Percentiles rank a stretch among this genome's conserved stretches.
Evolutionary conservation across 1,140 invertebrate species (phyloP).

Genomic region (Acromyrmex heyeri): DNA sequence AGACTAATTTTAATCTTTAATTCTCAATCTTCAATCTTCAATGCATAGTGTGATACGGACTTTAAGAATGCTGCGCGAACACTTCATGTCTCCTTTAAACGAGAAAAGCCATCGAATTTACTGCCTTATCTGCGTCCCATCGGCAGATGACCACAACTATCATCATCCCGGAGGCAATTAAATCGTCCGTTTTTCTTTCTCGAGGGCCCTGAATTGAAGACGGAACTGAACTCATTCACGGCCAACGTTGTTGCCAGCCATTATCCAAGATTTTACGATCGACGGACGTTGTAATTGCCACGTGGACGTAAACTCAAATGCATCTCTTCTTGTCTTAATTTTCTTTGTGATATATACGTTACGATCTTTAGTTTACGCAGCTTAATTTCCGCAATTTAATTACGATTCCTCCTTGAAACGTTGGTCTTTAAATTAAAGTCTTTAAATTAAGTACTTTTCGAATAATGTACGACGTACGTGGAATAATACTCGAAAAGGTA

Average conservation of each 20-base stretch:
- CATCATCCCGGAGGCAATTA: slow-evolving; percentile 8
- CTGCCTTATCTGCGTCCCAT: background rate
- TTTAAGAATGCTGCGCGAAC: too few relatives aligned
- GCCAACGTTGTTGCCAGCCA: background rate
- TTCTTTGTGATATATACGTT: background rate
- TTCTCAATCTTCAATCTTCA: too few relatives aligned
- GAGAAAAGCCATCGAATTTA: slow-evolving; percentile 6
- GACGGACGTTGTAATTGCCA: background rate
- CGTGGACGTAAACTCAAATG: slow-evolving; percentile 8
- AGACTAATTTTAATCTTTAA: too few relatives aligned
- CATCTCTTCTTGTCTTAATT: slow-evolving; percentile 6
- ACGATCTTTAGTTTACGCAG: background rate
- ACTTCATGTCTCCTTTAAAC: too few relatives aligned
- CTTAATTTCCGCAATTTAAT: background rate
- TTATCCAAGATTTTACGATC: slow-evolving; percentile 28
- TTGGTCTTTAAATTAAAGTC: slow-evolving; percentile 21
- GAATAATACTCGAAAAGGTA: background rate
- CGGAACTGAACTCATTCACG: slow-evolving; percentile 2
- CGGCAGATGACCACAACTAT: background rate
- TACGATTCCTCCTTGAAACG: background rate
- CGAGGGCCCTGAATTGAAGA: background rate
- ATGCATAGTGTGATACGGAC: too few relatives aligned
- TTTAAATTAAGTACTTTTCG: background rate
- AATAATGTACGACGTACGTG: background rate
- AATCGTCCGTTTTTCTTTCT: background rate